Conservation (phyloP, 2,113 vertebrate species). For the Silurus asotus region DNA sequence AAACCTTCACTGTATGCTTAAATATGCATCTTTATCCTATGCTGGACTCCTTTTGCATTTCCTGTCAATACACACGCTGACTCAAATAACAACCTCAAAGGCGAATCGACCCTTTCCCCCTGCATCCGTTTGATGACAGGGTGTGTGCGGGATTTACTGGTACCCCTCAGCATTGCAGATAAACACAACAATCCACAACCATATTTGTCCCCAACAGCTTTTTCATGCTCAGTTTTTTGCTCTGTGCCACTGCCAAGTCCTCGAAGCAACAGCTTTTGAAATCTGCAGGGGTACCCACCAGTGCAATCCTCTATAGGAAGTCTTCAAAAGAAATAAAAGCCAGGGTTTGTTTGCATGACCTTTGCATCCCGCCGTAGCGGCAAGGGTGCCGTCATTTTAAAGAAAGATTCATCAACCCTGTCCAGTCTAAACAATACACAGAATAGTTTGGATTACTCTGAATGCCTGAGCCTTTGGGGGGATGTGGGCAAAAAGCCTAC, state of each 20-base stretch:
- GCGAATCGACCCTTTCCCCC: background rate
- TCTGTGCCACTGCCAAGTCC: conserved; percentile 25
- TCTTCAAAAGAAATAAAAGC: conserved; percentile 58
- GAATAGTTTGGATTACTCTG: conserved; percentile 49
- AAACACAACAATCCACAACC: background rate
- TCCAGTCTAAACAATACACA: conserved; percentile 53
- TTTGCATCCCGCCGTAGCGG: conserved; percentile 46
- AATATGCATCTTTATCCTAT: background rate
- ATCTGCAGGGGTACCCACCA: conserved; percentile 46
- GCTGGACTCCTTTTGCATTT: background rate
- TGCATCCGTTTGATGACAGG: conserved; percentile 3
- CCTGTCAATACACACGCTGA: background rate
- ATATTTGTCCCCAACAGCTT: conserved; percentile 21
- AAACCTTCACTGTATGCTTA: background rate
- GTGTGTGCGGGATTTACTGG: conserved; percentile 37
- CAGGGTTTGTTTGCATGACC: conserved; percentile 59
- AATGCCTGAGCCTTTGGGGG: conserved; percentile 23
- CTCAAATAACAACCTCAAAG: background rate
- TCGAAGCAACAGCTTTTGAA: conserved; percentile 54
- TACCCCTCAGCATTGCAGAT: conserved; percentile 21
- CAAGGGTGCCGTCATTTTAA: conserved; percentile 50
- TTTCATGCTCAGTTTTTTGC: conserved; percentile 29
- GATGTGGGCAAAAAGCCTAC: background rate
- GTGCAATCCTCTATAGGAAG: conserved; percentile 43
- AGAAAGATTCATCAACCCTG: conserved; percentile 34